A percentile compares a stretch with the other conserved stretches of the same genome.
phyloP scores from a whole-genome alignment of 2,113 vertebrate genomes.

The Clarias batrachus region DNA sequence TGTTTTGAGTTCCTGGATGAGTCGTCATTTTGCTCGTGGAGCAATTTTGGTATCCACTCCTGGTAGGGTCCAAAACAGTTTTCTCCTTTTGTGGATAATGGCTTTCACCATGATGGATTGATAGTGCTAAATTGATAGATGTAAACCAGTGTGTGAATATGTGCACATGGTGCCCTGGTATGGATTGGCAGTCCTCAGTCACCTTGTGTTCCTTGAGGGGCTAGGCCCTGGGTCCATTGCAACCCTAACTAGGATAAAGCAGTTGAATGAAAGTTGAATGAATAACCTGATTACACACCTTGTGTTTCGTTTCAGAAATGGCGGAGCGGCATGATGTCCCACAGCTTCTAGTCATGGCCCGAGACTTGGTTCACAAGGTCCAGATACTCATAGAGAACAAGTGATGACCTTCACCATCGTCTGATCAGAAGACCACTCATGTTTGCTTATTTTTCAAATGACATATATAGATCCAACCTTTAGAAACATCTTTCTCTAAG shows the following conservation, averaged over 20 bases:
- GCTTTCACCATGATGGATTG: too few relatives aligned
- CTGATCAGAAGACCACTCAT: constrained; percentile 35
- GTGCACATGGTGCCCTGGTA: neutral
- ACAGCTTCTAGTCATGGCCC: constrained; percentile 87
- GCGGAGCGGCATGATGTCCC: constrained; percentile 89
- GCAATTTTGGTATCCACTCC: too few relatives aligned
- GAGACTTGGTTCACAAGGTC: constrained; percentile 92
- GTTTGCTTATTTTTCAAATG: constrained; percentile 23
- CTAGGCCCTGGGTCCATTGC: neutral
- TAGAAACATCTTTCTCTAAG: constrained; percentile 5
- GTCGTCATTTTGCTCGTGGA: too few relatives aligned
- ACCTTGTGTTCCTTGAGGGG: neutral
- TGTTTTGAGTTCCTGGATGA: too few relatives aligned
- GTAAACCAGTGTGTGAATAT: neutral
- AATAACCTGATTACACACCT: neutral
- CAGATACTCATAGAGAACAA: constrained; percentile 98
- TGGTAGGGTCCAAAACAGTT: too few relatives aligned
- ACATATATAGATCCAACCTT: constrained; percentile 9
- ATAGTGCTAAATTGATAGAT: neutral
- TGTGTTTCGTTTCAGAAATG: constrained; percentile 79
- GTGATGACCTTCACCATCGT: constrained; percentile 66
- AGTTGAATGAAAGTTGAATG: neutral
- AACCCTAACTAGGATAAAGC: too few relatives aligned
- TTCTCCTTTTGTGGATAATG: too few relatives aligned
- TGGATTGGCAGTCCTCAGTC: neutral